phyloP scores from a whole-genome alignment of 2,797 vertebrate species.

The Toxotes lorentzi region DNA sequence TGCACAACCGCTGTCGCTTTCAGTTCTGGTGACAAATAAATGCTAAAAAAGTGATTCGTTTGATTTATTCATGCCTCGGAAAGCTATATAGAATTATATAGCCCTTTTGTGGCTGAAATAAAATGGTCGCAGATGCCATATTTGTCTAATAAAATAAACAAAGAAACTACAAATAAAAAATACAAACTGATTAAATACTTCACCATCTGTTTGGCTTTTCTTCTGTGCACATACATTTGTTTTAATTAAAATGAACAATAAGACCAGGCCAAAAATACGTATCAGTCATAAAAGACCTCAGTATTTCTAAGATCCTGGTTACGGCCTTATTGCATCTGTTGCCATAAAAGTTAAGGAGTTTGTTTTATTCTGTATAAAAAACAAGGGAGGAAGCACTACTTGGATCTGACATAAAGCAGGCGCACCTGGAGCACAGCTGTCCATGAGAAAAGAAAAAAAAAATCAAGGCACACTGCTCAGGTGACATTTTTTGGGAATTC shows the following conservation, averaged over 20 bases:
- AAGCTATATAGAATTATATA: neutral
- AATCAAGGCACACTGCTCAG: neutral
- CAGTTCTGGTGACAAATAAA: neutral
- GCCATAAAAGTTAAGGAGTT: neutral
- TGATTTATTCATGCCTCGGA: no score
- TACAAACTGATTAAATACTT: neutral
- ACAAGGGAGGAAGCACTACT: neutral
- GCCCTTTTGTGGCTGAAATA: neutral
- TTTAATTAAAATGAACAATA: neutral
- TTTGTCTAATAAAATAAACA: neutral
- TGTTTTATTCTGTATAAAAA: neutral
- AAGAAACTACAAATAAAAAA: neutral
- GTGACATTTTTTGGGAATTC: neutral
- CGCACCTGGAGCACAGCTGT: neutral
- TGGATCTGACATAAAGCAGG: neutral
- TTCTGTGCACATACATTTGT: neutral
- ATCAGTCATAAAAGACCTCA: neutral
- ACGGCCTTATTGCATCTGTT: no score
- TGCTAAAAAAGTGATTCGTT: no score
- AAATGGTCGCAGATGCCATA: neutral
- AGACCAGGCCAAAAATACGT: neutral
- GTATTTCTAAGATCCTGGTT: constrained; percentile 1
- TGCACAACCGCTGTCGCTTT: neutral
- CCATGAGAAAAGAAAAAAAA: neutral
- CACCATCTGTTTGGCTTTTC: neutral